Conservation (phyloP, 37 sponge, comb jelly and placozoan species). For the Halichondria panicea region DNA sequence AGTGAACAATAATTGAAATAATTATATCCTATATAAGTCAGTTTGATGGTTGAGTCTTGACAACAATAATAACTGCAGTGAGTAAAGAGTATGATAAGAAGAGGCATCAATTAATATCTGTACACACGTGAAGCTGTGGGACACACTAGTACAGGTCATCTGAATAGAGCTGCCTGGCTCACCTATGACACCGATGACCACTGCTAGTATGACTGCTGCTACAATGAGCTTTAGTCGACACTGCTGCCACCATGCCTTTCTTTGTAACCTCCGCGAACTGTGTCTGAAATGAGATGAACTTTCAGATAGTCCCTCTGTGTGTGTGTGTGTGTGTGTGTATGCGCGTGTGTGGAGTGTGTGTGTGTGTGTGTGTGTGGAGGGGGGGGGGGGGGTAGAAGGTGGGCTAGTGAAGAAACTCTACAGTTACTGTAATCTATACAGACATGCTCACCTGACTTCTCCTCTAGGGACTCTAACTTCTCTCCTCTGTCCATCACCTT, state of each 20-base stretch:
- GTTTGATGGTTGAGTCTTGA: slow-evolving; percentile 1
- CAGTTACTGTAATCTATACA: neutral
- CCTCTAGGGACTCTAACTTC: slow-evolving; percentile 63
- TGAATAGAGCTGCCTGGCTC: too few relatives aligned
- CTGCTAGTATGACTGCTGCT: slow-evolving; percentile 18
- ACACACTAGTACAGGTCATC: too few relatives aligned
- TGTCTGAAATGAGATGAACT: slow-evolving; percentile 68
- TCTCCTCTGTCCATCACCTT: slow-evolving; percentile 79
- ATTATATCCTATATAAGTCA: too few relatives aligned
- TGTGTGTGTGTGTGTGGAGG: neutral
- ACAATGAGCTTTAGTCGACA: slow-evolving; percentile 66
- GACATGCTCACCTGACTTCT: slow-evolving; percentile 62
- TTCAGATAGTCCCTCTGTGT: slow-evolving; percentile 57
- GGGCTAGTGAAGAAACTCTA: neutral
- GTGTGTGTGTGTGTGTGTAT: neutral
- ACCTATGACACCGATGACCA: slow-evolving; percentile 56
- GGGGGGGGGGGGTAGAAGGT: neutral
- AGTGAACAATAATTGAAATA: too few relatives aligned
- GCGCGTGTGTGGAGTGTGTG: neutral
- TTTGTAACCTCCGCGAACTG: slow-evolving; percentile 40
- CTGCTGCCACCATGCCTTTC: slow-evolving; percentile 79
- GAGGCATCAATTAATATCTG: too few relatives aligned
- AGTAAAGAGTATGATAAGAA: too few relatives aligned
- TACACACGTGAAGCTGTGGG: too few relatives aligned
- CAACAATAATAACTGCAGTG: slow-evolving; percentile 15